Conservation (phyloP, 2,113 vertebrate species). For the Xiphias gladius region DNA sequence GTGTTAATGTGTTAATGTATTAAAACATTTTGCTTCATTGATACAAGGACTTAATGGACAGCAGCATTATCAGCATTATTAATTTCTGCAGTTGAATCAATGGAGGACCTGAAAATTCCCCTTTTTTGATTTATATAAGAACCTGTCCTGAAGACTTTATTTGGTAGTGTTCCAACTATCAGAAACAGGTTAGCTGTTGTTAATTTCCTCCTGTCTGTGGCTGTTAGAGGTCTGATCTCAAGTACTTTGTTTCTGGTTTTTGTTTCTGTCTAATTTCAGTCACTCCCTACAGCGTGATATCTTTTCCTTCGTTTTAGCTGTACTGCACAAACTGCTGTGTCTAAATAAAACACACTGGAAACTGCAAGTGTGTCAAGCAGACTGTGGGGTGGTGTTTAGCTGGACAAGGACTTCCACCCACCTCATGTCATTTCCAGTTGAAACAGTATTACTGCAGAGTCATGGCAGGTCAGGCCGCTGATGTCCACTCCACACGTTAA, state of each 20-base stretch:
- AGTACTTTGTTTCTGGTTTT: slow-evolving; percentile 24
- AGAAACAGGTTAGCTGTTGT: slow-evolving; percentile 1
- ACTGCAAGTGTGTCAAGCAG: slow-evolving; percentile 54
- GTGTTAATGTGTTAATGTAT: too few relatives aligned
- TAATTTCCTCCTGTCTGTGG: slow-evolving; percentile 18
- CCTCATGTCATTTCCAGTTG: slow-evolving; percentile 49
- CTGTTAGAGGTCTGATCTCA: slow-evolving; percentile 42
- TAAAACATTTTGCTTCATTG: neutral
- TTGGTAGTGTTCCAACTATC: neutral
- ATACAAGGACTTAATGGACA: neutral
- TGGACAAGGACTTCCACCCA: slow-evolving; percentile 61
- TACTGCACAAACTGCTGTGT: slow-evolving; percentile 59
- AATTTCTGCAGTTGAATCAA: neutral
- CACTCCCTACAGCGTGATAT: slow-evolving; percentile 40
- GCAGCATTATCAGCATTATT: slow-evolving; percentile 3
- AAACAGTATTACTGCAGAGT: slow-evolving; percentile 50
- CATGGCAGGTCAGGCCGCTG: slow-evolving; percentile 37
- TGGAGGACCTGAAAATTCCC: slow-evolving; percentile 19
- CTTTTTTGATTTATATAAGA: neutral
- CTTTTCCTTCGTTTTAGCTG: slow-evolving; percentile 39
- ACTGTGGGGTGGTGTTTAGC: slow-evolving; percentile 64
- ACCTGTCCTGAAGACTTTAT: neutral
- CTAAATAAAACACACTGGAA: slow-evolving; percentile 60
- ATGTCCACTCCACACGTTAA: slow-evolving; percentile 50
- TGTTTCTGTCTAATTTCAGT: slow-evolving; percentile 46